These are phyloP conservation scores for Sitta carolinensis DNA, from an alignment of 2,797 vertebrate species.

Conservation along the genomic window DNA sequence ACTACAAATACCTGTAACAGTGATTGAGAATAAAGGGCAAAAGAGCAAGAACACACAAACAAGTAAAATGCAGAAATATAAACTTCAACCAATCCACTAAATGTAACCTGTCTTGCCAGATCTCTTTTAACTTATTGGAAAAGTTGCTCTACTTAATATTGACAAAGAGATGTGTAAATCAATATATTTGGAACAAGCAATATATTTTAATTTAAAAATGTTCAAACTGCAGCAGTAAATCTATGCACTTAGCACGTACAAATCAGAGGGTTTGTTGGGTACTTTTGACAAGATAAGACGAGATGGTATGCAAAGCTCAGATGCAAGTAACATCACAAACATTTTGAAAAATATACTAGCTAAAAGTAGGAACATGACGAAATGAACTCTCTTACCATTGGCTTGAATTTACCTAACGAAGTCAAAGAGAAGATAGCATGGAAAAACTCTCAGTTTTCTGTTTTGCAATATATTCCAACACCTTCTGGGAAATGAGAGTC, in stretches of 20 bases:
- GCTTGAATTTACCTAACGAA: not conserved
- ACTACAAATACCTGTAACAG: constrained; percentile 48
- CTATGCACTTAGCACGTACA: constrained; percentile 86
- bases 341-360: not conserved
- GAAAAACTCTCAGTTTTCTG: not conserved
- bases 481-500: not conserved
- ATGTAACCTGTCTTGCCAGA: constrained; percentile 84
- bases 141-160: constrained; percentile 94
- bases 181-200: constrained; percentile 96
- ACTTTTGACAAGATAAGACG: constrained; percentile 61
- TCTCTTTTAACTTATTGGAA: constrained; percentile 96
- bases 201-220: constrained; percentile 99
- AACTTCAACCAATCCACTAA: constrained; percentile 85
- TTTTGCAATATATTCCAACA: constrained; percentile 14
- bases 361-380: not conserved
- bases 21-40: constrained; percentile 53
- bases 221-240: constrained; percentile 96
- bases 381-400: not conserved
- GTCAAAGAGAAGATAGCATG: not conserved
- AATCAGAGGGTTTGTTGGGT: constrained; percentile 66
- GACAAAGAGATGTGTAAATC: constrained; percentile 93
- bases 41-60: constrained; percentile 42
- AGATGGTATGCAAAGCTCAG: constrained; percentile 13
- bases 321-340: not conserved
- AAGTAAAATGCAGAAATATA: constrained; percentile 64